A percentile compares a stretch with the other conserved stretches of the same genome.
Conservation (phyloP, 2,797 vertebrate genomes). For the Glyptemys insculpta region DNA sequence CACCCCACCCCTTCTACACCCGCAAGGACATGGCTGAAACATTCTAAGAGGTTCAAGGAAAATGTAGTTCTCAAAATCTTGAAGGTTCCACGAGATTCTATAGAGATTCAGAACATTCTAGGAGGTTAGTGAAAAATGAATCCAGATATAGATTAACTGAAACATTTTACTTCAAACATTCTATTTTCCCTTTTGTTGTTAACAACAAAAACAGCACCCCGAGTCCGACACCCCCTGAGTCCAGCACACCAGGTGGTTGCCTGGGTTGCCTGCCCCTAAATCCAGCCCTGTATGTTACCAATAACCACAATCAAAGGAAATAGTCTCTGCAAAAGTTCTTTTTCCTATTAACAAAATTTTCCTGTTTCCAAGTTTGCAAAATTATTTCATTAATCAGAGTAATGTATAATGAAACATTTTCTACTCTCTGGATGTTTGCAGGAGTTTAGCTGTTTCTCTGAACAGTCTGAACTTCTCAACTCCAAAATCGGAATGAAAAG, state of each 20-base stretch:
- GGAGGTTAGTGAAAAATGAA: not conserved
- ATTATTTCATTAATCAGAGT: not conserved
- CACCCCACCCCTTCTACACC: too few species aligned
- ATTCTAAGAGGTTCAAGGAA: too few species aligned
- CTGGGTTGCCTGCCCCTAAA: not conserved
- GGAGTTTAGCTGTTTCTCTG: not conserved
- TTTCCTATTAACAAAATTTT: not conserved
- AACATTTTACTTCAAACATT: not conserved
- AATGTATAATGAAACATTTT: not conserved
- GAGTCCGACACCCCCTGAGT: not conserved
- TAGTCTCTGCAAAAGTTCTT: not conserved
- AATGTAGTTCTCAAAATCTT: too few species aligned
- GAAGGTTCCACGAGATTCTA: too few species aligned
- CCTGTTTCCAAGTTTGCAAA: not conserved
- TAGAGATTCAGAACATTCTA: not conserved
- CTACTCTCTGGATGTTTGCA: slow-evolving; percentile 20
- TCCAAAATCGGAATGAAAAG: slow-evolving; percentile 1
- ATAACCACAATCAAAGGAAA: not conserved
- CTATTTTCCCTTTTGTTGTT: not conserved
- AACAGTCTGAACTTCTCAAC: not conserved
- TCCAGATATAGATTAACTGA: not conserved
- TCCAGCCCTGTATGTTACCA: not conserved
- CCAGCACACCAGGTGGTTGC: not conserved
- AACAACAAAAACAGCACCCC: not conserved
- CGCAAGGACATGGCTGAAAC: too few species aligned